A percentile compares a stretch with the other conserved stretches of the same genome.
Conservation (phyloP, 1,140 invertebrate species). For the Periplaneta americana region DNA sequence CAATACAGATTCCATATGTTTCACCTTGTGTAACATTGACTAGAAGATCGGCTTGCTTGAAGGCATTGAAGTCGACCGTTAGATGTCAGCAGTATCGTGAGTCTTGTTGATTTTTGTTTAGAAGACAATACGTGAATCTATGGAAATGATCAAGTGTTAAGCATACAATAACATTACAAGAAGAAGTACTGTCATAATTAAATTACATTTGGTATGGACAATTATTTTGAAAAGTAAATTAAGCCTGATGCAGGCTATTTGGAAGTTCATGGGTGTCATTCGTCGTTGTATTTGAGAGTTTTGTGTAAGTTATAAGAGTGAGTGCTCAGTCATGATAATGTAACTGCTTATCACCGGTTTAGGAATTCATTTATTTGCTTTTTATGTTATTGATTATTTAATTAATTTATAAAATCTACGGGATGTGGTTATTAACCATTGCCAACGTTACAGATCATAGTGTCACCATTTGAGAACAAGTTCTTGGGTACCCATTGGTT, state of each 20-base stretch:
- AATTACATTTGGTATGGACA: constrained; percentile 2
- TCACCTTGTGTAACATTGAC: no score
- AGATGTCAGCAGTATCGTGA: no score
- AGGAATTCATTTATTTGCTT: background rate
- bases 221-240: background rate
- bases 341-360: background rate
- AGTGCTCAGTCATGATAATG: background rate
- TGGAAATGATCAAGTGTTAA: background rate
- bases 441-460: background rate
- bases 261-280: background rate
- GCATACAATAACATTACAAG: background rate
- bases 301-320: background rate
- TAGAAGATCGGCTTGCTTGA: background rate
- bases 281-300: background rate
- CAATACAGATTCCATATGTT: background rate
- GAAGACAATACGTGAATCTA: constrained; percentile 1
- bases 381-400: background rate
- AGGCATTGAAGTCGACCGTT: no score
- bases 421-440: background rate
- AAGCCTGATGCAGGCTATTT: background rate
- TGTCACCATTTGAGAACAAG: background rate
- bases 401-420: background rate
- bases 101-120: background rate
- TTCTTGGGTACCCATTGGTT: background rate
- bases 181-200: background rate